These are phyloP conservation scores for Gopherus flavomarginatus DNA, from an alignment of 2,113 vertebrate genomes.

Conservation along the genomic window DNA sequence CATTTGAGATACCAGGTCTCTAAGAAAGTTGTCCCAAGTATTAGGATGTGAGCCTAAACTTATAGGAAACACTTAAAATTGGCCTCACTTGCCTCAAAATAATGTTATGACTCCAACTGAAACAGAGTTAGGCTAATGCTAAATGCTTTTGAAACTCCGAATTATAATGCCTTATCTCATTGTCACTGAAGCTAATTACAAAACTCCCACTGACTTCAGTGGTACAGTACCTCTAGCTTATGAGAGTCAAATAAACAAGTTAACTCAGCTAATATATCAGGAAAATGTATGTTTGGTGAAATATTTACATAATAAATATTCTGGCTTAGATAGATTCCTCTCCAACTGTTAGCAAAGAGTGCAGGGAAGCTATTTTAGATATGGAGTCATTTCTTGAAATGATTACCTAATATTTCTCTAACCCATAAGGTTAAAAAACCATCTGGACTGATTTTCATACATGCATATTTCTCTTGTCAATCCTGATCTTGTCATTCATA, in stretches of 20 bases:
- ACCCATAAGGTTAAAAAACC: not conserved
- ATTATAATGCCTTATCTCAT: not conserved
- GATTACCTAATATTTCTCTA: not conserved
- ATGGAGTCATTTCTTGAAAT: not conserved
- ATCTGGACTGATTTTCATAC: not conserved
- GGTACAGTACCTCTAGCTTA: not conserved
- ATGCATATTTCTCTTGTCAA: not conserved
- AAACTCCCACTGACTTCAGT: not conserved
- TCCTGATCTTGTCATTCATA: not conserved
- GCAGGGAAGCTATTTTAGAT: not conserved
- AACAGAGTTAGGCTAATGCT: not conserved
- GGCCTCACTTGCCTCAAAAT: not conserved
- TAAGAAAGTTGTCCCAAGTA: not conserved
- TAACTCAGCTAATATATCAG: not conserved
- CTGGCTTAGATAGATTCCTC: not conserved
- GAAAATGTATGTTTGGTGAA: not conserved
- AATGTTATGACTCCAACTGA: not conserved
- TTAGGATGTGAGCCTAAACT: not conserved
- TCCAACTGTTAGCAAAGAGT: not conserved
- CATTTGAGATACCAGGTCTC: not conserved
- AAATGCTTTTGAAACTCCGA: not conserved
- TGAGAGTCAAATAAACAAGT: not conserved
- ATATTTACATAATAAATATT: not conserved
- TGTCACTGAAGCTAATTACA: not conserved
- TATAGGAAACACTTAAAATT: not conserved